phyloP scores from a whole-genome alignment of 2,888 invertebrate genomes.

The Drosophila austrosaltans region DNA sequence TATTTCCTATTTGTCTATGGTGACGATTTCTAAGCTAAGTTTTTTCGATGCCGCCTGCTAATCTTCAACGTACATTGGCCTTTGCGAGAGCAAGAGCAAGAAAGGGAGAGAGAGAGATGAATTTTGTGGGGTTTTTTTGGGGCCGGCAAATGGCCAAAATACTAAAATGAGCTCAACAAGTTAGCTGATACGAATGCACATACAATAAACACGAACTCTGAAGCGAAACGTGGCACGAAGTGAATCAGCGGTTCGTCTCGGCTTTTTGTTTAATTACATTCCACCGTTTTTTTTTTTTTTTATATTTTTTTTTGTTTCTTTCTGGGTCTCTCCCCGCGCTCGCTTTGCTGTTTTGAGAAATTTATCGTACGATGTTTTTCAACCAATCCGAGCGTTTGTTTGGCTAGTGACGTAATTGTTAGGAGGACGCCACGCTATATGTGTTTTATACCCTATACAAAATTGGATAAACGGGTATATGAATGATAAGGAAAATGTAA shows the following conservation, averaged over 20 bases:
- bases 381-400: slow-evolving; percentile 81
- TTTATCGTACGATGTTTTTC: slow-evolving; percentile 83
- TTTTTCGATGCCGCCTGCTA: slow-evolving; percentile 27
- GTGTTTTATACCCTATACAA: background rate
- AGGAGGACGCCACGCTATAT: slow-evolving; percentile 63
- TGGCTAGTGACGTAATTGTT: slow-evolving; percentile 81
- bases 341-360: slow-evolving; percentile 73
- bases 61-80: slow-evolving; percentile 43
- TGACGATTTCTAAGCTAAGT: slow-evolving; percentile 23
- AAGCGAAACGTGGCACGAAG: slow-evolving; percentile 67
- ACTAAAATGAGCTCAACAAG: slow-evolving; percentile 63
- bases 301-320: slow-evolving; percentile 33
- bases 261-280: slow-evolving; percentile 55
- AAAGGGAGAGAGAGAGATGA: slow-evolving; percentile 1
- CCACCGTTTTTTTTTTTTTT: slow-evolving; percentile 16
- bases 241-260: slow-evolving; percentile 42
- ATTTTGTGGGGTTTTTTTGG: slow-evolving; percentile 14
- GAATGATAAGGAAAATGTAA: background rate
- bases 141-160: slow-evolving; percentile 46
- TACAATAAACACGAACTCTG: slow-evolving; percentile 18
- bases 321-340: slow-evolving; percentile 64
- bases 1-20: slow-evolving; percentile 30
- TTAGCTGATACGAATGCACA: slow-evolving; percentile 36
- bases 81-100: slow-evolving; percentile 9
- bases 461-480: background rate